phyloP scores from a whole-genome alignment of 2,113 vertebrate species.

The Microcebus jonahi region DNA sequence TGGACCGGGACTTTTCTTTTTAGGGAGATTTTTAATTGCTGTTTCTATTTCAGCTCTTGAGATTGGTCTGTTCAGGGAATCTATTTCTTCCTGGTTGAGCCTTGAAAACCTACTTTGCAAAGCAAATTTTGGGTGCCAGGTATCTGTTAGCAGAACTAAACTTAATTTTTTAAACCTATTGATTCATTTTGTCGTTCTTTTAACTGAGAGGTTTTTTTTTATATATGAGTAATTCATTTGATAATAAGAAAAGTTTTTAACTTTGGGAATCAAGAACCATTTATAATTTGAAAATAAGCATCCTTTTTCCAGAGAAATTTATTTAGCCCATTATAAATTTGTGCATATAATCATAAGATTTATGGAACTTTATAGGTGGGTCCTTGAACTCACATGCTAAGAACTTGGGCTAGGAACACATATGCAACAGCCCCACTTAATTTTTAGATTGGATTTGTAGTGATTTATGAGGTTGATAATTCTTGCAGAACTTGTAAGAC shows the following conservation, averaged over 20 bases:
- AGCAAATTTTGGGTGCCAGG: background rate
- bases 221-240: background rate
- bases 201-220: background rate
- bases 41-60: too few species aligned
- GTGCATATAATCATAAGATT: background rate
- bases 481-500: background rate
- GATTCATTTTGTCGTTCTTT: conserved; percentile 18
- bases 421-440: background rate
- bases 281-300: conserved; percentile 39
- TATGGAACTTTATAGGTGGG: background rate
- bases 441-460: background rate
- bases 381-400: background rate
- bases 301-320: background rate
- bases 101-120: background rate
- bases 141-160: background rate
- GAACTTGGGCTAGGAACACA: background rate
- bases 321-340: background rate
- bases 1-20: too few species aligned
- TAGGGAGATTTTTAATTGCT: too few species aligned
- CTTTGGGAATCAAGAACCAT: background rate
- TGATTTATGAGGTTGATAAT: background rate
- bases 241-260: background rate
- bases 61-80: too few species aligned
- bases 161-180: background rate
- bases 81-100: too few species aligned